A percentile compares a stretch with the other conserved stretches of the same genome.
phyloP scores from a whole-genome alignment of 1,140 invertebrate genomes.

The Magallana gigas region DNA sequence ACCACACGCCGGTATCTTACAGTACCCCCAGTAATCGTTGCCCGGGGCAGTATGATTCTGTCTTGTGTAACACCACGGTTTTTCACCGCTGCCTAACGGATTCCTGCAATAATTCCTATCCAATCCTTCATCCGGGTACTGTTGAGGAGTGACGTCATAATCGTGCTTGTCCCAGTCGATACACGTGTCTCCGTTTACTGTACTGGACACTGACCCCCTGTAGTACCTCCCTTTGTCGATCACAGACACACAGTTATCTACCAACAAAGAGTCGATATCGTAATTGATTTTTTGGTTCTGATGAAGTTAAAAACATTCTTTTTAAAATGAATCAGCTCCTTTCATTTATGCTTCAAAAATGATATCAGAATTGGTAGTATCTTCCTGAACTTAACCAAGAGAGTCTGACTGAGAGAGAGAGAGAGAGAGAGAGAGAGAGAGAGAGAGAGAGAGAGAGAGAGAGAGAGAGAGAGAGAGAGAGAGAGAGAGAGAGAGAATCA shows the following conservation, averaged over 20 bases:
- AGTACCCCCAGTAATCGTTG: constrained; percentile 17
- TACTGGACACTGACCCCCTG: background rate
- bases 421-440: too few relatives aligned
- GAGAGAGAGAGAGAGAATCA: background rate
- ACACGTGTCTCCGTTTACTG: constrained; percentile 31
- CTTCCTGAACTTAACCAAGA: too few relatives aligned
- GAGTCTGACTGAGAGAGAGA: too few relatives aligned
- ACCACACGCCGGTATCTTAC: constrained; percentile 36
- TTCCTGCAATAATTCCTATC: constrained; percentile 41
- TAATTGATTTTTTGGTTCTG: too few relatives aligned
- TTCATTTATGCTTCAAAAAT: too few relatives aligned
- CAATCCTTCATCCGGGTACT: constrained; percentile 37
- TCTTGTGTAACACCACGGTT: constrained; percentile 45
- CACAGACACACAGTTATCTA: constrained; percentile 13
- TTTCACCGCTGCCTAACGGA: constrained; percentile 4
- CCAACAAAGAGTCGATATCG: background rate
- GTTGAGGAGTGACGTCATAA: constrained; percentile 42
- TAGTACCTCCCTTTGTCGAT: constrained; percentile 37
- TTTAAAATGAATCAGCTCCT: too few relatives aligned
- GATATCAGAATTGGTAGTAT: too few relatives aligned
- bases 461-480: too few relatives aligned
- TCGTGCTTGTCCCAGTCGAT: constrained; percentile 29
- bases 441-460: too few relatives aligned
- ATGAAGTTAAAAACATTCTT: too few relatives aligned
- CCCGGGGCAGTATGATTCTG: background rate